Base-by-base conservation (phyloP, 1,140 invertebrate species). In the Maconellicoccus hirsutus region DNA sequence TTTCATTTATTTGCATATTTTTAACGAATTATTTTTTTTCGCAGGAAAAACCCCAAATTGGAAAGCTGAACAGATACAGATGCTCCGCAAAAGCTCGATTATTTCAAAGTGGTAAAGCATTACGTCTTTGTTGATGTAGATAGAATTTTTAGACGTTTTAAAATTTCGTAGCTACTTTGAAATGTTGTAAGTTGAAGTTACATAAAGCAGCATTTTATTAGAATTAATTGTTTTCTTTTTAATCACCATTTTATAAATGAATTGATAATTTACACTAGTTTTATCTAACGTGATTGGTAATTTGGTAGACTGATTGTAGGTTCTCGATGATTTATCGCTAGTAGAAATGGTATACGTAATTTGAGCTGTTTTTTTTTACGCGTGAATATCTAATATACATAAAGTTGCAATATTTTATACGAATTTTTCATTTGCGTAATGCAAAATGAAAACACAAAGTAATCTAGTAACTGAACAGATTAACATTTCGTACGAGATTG, bases 61-160 rank as follows among this genome's bases (percentile, higher is more conserved):
- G n/a, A n/a, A n/a, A n/a, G n/a, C n/a, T n/a, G n/a, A n/a, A n/a
- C n/a, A n/a, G n/a, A n/a, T n/a, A n/a, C n/a, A n/a, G n/a, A n/a
- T n/a, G n/a, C n/a, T n/a, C n/a, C n/a, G n/a, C n/a, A n/a, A n/a
- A n/a, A n/a, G n/a, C n/a, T n/a, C n/a, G n/a, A n/a, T n/a, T n/a
- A 52, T 52, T 52, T 52, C n/a, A 52, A 52, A 52, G 42, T 52
- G 42, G 42, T 52, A 52, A 52, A 52, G n/a, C n/a, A 4, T 52
- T 52, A 52, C 42, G n/a, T 16, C 42, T 52, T 52, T 16, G 42
- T 19, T 52, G n/a, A 14, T 19, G 42, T 52, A 52, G 42, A 52
- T 52, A 52, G 42, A 16, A 52, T 52, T 16, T n/a, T 52, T 52
- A 52, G 42, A 4, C 2, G 42, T 14, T 52, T 52, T 52, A 8